A percentile compares a stretch with the other conserved stretches of the same genome.
phyloP scores from a whole-genome alignment of 2,888 invertebrate genomes.

The Eudiplozoon nipponicum region DNA sequence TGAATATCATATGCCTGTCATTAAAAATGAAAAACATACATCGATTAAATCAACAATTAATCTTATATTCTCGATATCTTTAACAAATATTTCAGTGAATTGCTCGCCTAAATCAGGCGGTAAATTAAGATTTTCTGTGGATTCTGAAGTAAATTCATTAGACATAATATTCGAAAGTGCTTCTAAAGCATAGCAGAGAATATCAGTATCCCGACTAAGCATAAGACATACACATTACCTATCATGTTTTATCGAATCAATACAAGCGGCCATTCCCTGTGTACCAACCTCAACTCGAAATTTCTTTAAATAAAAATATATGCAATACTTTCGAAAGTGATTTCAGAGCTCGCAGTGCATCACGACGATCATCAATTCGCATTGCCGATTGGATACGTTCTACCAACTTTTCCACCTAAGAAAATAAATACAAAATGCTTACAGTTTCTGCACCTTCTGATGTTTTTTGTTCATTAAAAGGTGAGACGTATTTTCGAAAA shows the following conservation, averaged over 20 bases:
- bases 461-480: too few species aligned
- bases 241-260: neutral
- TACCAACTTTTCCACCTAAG: slow-evolving; percentile 48
- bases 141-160: slow-evolving; percentile 25
- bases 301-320: slow-evolving; percentile 38
- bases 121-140: slow-evolving; percentile 13
- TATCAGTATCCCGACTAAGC: slow-evolving; percentile 10
- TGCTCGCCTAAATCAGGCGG: slow-evolving; percentile 27
- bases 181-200: slow-evolving; percentile 53
- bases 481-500: too few species aligned
- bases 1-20: slow-evolving; percentile 59
- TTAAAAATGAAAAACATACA: slow-evolving; percentile 19
- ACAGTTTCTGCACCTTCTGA: too few species aligned
- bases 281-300: slow-evolving; percentile 82
- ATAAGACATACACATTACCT: neutral
- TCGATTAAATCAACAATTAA: slow-evolving; percentile 46
- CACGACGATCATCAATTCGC: slow-evolving; percentile 60
- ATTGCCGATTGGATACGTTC: slow-evolving; percentile 68
- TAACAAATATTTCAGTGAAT: slow-evolving; percentile 83
- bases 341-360: slow-evolving; percentile 73
- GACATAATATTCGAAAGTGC: slow-evolving; percentile 55
- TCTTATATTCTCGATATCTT: slow-evolving; percentile 49
- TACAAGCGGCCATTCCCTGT: slow-evolving; percentile 40
- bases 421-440: neutral
- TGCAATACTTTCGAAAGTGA: slow-evolving; percentile 34